phyloP scores from a whole-genome alignment of 2,888 invertebrate species.

The Drosophila emarginata region DNA sequence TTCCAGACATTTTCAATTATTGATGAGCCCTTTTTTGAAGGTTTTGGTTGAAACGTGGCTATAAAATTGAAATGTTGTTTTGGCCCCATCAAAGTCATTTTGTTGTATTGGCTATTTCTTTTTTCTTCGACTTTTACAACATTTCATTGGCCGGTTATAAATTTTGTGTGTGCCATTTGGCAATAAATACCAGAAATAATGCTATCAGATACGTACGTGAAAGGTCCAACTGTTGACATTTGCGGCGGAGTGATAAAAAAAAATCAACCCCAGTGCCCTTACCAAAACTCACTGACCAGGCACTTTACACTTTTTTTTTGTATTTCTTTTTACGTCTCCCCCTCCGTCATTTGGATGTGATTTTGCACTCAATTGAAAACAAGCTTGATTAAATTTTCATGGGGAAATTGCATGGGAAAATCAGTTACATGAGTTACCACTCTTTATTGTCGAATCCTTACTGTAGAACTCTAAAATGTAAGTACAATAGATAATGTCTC shows the following conservation, averaged over 20 bases:
- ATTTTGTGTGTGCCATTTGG: slow-evolving; percentile 55
- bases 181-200: slow-evolving; percentile 69
- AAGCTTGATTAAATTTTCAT: slow-evolving; percentile 76
- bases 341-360: slow-evolving; percentile 64
- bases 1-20: slow-evolving; percentile 67
- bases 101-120: slow-evolving; percentile 24
- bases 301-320: slow-evolving; percentile 56
- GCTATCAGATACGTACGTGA: slow-evolving; percentile 37
- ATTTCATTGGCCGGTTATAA: slow-evolving; percentile 69
- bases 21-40: slow-evolving; percentile 47
- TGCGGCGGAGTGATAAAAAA: slow-evolving; percentile 41
- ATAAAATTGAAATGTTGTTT: slow-evolving; percentile 72
- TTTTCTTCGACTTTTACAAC: slow-evolving; percentile 39
- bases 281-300: slow-evolving; percentile 26
- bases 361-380: slow-evolving; percentile 81
- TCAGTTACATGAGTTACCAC: slow-evolving; percentile 58
- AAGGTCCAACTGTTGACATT: slow-evolving; percentile 62
- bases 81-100: slow-evolving; percentile 57
- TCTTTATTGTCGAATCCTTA: slow-evolving; percentile 29
- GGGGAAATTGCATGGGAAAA: slow-evolving; percentile 49
- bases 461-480: slow-evolving; percentile 18
- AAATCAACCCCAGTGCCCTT: slow-evolving; percentile 39
- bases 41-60: slow-evolving; percentile 42
- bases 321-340: slow-evolving; percentile 15
- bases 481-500: slow-evolving; percentile 7